Evolutionary conservation across 2,797 vertebrate genomes (phyloP), one percentile per base, ranked within the genome.

Genomic region (Leptodactylus fallax): DNA sequence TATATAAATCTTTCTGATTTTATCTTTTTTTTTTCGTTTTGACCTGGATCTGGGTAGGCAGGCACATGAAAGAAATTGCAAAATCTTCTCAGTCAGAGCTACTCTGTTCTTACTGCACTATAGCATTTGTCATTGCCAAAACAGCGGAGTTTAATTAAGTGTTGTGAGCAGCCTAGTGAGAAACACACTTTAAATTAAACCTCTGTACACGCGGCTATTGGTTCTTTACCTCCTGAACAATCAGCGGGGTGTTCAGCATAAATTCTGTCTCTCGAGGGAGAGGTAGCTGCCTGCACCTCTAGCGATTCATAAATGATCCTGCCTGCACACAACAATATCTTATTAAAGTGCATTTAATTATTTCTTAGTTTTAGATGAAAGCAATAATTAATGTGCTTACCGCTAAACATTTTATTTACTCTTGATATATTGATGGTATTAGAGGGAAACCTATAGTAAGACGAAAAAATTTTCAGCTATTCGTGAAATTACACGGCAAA

Each of bases 141-240:
- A 98, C 98, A 97, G 97, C 97, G 95, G 97, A 96, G 97, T 98
- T 99, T 99, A 98, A 99, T 99, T 98, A 98, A 99, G 98, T 98
- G 98, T 97, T 98, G 97, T 98, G 98, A 97, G 98, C 98, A 99
- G 97, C 97, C 98, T 98, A 96, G 97, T 98, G 98, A 99, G 97
- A 98, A 99, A 96, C 97, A 97, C 97, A 96, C 97, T 99, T 98
- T 97, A 98, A 98, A 98, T 99, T 97, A 98, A 99, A 98, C 95
- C 97, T 96, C 97, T 93, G 97, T 95, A 95, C 97, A 96, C 92
- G 96, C 97, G 92, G 97, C 97, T 96, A 97, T 98, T 97, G 97
- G 96, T 97, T 97, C 97, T 96, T 95, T 98, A 97, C 97, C 97
- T 97, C 95, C 96, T 93, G 96, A 96, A 96, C 97, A 96, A 97